These are phyloP conservation scores for Aricia agestis DNA, from an alignment of 1,140 invertebrate species.

Conservation along the genomic window DNA sequence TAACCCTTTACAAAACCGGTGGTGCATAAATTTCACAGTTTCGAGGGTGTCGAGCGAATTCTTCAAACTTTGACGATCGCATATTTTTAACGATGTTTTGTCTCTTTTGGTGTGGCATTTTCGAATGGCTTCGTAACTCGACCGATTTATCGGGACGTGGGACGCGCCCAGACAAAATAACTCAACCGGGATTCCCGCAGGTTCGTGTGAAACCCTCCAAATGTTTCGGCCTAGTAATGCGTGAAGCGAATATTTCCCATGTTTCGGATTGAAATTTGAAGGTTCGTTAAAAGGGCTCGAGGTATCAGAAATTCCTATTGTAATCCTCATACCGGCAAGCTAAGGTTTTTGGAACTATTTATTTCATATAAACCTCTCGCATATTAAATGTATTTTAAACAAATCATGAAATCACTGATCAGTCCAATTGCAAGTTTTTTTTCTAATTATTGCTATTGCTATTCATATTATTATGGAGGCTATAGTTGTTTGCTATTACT, in stretches of 20 bases:
- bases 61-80: constrained; percentile 15
- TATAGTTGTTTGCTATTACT: too few relatives aligned
- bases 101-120: not conserved
- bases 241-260: not conserved
- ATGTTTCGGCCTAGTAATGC: not conserved
- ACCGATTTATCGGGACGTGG: not conserved
- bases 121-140: not conserved
- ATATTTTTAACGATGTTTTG: not conserved
- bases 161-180: not conserved
- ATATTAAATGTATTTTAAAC: not conserved
- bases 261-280: not conserved
- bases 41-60: constrained; percentile 4
- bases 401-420: too few relatives aligned
- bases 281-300: not conserved
- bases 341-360: not conserved
- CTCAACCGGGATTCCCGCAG: not conserved
- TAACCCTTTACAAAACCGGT: constrained; percentile 31
- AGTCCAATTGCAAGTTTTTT: too few relatives aligned
- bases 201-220: not conserved
- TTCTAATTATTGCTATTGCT: too few relatives aligned
- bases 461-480: too few relatives aligned
- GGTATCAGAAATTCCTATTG: not conserved
- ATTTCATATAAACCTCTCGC: not conserved
- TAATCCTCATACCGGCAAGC: not conserved
- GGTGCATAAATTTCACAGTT: constrained; percentile 29